Conservation (phyloP, 2,797 vertebrate species). For the Furcifer pardalis region DNA sequence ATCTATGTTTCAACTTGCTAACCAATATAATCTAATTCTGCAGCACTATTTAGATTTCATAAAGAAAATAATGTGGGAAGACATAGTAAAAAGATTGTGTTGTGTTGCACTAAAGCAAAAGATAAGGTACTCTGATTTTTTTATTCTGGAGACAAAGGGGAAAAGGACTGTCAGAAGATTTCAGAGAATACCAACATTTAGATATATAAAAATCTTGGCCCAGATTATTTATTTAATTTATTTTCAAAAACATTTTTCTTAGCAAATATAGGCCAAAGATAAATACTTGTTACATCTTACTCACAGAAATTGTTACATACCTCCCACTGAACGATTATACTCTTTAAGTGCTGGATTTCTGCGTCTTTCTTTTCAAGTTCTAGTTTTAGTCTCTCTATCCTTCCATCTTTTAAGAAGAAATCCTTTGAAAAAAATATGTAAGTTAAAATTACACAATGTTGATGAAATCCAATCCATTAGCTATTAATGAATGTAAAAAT, state of each 20-base stretch:
- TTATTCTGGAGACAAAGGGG: too few relatives aligned
- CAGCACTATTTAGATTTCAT: too few relatives aligned
- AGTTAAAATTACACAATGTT: background rate
- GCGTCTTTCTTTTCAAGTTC: constrained; percentile 93
- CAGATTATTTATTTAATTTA: background rate
- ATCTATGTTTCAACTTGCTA: background rate
- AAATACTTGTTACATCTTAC: background rate
- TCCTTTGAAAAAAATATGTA: constrained; percentile 18
- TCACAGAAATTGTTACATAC: constrained; percentile 71
- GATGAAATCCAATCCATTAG: background rate
- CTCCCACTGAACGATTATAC: constrained; percentile 88
- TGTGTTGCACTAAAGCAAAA: too few relatives aligned
- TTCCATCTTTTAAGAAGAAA: constrained; percentile 80
- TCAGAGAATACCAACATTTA: background rate
- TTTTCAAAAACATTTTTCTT: background rate
- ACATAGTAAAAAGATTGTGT: too few relatives aligned
- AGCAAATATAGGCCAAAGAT: background rate
- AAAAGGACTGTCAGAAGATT: too few relatives aligned
- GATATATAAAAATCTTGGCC: too few relatives aligned
- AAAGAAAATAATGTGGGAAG: too few relatives aligned
- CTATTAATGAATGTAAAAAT: constrained; percentile 3
- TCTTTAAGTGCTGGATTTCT: constrained; percentile 89
- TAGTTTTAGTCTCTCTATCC: constrained; percentile 89
- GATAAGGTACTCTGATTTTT: too few relatives aligned
- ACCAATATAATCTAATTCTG: too few relatives aligned